phyloP scores from a whole-genome alignment of 2,797 vertebrate species.

The Heterohyrax brucei region DNA sequence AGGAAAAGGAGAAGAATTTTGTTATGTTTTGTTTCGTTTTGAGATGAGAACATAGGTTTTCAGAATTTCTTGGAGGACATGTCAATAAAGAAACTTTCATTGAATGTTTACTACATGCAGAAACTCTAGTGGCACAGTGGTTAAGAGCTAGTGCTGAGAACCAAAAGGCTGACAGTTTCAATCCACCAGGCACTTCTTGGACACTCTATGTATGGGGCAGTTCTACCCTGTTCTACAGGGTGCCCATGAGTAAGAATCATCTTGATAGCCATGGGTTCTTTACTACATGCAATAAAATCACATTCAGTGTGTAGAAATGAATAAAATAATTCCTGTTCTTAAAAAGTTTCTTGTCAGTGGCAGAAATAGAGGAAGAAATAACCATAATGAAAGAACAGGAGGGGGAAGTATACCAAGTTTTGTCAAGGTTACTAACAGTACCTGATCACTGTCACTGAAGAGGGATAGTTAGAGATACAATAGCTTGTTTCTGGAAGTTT shows the following conservation, averaged over 20 bases:
- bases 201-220: too few species aligned
- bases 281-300: background rate
- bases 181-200: too few species aligned
- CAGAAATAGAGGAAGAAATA: constrained; percentile 4
- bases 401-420: background rate
- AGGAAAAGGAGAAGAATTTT: background rate
- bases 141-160: too few species aligned
- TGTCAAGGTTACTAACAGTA: too few species aligned
- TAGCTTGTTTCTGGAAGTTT: too few species aligned
- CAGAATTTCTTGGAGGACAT: background rate
- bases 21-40: background rate
- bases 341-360: background rate
- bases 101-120: background rate
- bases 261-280: too few species aligned
- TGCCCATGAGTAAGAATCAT: too few species aligned
- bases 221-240: too few species aligned
- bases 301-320: background rate
- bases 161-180: too few species aligned
- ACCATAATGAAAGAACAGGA: background rate
- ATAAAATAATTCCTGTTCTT: background rate
- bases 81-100: background rate
- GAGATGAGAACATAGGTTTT: background rate
- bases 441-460: too few species aligned
- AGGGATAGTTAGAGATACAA: too few species aligned
- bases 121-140: too few species aligned